These are phyloP conservation scores for Dendrocopos noguchii DNA, from an alignment of 2,113 vertebrate species.

Conservation along the genomic window DNA sequence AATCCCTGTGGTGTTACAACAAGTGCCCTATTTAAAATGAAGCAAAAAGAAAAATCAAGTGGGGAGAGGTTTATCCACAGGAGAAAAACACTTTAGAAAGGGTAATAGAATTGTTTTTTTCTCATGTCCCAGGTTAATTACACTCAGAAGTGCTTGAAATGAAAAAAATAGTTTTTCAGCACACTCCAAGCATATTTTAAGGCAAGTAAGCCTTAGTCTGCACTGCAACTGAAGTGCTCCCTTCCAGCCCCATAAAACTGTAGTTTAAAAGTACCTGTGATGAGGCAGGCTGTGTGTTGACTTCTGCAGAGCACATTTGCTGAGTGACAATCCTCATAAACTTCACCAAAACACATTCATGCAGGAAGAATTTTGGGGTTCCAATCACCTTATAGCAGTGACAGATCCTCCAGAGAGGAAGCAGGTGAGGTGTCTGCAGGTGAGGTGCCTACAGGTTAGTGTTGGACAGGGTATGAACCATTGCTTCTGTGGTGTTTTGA, in stretches of 20 bases:
- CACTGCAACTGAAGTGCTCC: slow-evolving; percentile 35
- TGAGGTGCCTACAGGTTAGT: not conserved
- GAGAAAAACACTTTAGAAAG: slow-evolving; percentile 69
- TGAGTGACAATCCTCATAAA: not conserved
- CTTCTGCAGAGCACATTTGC: not conserved
- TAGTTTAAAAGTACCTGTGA: not conserved
- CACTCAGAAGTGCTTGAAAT: slow-evolving; percentile 74
- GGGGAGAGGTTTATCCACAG: slow-evolving; percentile 66
- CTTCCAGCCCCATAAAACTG: slow-evolving; percentile 47
- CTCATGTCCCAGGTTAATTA: slow-evolving; percentile 76
- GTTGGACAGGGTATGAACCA: not conserved
- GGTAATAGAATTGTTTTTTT: slow-evolving; percentile 73
- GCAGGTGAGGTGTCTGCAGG: not conserved
- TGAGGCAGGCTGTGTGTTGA: not conserved
- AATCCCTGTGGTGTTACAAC: slow-evolving; percentile 22
- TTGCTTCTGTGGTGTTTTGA: not conserved
- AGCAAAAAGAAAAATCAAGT: slow-evolving; percentile 56
- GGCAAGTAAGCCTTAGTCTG: slow-evolving; percentile 47
- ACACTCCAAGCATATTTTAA: slow-evolving; percentile 52
- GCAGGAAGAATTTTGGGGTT: not conserved
- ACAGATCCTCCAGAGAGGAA: not conserved
- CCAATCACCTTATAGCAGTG: fast-evolving
- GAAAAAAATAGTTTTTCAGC: slow-evolving; percentile 68
- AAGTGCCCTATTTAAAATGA: slow-evolving; percentile 61
- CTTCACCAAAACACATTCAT: not conserved